Base-by-base conservation (phyloP, 2,797 vertebrate genomes). In the Danio jaintianensis region DNA sequence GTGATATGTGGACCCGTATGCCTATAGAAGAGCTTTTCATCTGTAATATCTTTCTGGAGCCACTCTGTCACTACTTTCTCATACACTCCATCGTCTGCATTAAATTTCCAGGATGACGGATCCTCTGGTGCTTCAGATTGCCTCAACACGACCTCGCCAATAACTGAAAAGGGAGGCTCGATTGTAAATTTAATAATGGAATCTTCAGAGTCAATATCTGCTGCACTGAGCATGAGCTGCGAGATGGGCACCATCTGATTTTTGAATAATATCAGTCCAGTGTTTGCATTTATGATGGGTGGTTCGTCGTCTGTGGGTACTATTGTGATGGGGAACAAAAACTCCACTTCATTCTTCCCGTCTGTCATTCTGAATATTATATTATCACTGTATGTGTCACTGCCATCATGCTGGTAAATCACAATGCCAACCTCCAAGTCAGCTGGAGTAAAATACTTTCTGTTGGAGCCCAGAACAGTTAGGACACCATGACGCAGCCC, bases 221-320 rank as follows among this genome's bases (percentile, higher is more conserved):
- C 94, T 0, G 97, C 97, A 0, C 97, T 98, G 66, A 99, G 94
- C 85, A 93, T 90, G 40, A 91, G 90, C 0, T 96, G 91, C 0
- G 91, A 93, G 55, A 99, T 91, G 5, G 91, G 92, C 83, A 93
- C 92, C 15, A 95, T 95, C 82, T 97, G 95, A 1, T 96, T 95
- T 88, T 97, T 96, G 55, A 96, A 95, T 7, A 98, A 86, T n/a
- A 92, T 92, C 83, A 98, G 85, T 6, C 96, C 97, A 0, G 95
- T 97, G 91, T 99, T 98, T 82, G 95, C 96, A 16, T 96, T 98
- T 63, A 98, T 91, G 22, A 97, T 92, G 0, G 97, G 97, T 0
- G 97, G 95, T 88, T 98, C 97, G 8, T 99, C 97, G 55, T 99
- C 97, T 3, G 93, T 96, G 45, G 97, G 96, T 53, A 98, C 96